These are phyloP conservation scores for Myanophis thanlyinensis DNA, from an alignment of 2,113 vertebrate species.

Conservation along the genomic window DNA sequence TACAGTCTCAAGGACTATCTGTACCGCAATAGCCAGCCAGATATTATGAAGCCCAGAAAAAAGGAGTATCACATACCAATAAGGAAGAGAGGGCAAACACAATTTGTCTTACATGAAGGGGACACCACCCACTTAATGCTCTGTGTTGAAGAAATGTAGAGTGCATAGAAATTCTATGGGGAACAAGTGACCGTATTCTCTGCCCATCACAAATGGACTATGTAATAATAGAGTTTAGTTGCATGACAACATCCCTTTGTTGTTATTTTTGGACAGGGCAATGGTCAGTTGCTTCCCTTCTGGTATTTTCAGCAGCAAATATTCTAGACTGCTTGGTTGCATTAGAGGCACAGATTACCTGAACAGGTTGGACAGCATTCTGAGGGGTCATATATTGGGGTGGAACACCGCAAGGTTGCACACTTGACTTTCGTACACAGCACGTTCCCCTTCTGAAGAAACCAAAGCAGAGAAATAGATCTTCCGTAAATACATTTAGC, in stretches of 20 bases:
- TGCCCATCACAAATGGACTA: slow-evolving; percentile 36
- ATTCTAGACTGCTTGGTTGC: slow-evolving; percentile 22
- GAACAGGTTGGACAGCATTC: slow-evolving; percentile 78
- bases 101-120: neutral
- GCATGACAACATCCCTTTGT: slow-evolving; percentile 45
- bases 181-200: neutral
- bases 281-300: slow-evolving; percentile 27
- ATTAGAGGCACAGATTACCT: slow-evolving; percentile 67
- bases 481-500: neutral
- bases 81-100: neutral
- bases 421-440: slow-evolving; percentile 80
- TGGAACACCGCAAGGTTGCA: slow-evolving; percentile 74
- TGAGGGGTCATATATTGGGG: slow-evolving; percentile 73
- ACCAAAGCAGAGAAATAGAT: neutral
- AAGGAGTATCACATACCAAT: neutral
- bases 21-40: neutral
- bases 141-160: neutral
- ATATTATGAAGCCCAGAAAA: neutral
- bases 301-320: neutral
- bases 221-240: slow-evolving; percentile 31
- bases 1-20: neutral
- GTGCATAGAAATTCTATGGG: neutral
- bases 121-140: neutral
- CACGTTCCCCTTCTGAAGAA: slow-evolving; percentile 76
- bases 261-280: slow-evolving; percentile 43